Evolutionary conservation across 37 sponge, comb jelly and placozoan species (phyloP).

Genomic region (Haliclona indistincta): DNA sequence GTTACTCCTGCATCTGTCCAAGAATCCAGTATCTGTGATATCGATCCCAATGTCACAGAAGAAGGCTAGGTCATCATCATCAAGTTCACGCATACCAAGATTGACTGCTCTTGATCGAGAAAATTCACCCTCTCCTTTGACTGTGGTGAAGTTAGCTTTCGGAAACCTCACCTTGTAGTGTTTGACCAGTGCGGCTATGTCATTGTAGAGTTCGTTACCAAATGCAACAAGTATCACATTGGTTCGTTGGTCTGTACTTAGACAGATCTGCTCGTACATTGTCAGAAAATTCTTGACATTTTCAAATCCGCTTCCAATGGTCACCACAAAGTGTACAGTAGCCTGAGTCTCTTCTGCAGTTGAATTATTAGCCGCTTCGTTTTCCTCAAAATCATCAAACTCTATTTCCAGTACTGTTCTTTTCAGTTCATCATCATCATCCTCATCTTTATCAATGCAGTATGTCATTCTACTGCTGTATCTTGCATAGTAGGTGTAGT

Average conservation of each 20-base stretch:
- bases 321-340: constrained; percentile 44
- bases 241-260: neutral
- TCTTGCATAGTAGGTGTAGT: too few relatives aligned
- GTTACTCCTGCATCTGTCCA: constrained; percentile 47
- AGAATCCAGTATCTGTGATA: constrained; percentile 31
- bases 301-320: constrained; percentile 39
- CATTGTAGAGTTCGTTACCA: constrained; percentile 40
- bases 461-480: too few relatives aligned
- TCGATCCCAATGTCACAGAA: constrained; percentile 67
- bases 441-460: too few relatives aligned
- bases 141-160: constrained; percentile 22
- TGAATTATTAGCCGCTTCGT: too few relatives aligned
- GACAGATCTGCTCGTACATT: constrained; percentile 49
- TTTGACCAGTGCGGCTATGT: constrained; percentile 6
- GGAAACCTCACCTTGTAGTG: constrained; percentile 29
- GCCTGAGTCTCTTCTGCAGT: neutral
- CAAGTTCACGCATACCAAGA: constrained; percentile 34
- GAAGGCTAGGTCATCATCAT: constrained; percentile 41
- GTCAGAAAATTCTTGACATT: constrained; percentile 51
- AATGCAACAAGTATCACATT: constrained; percentile 30
- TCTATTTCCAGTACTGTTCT: too few relatives aligned
- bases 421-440: too few relatives aligned
- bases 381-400: too few relatives aligned
- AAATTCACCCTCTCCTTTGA: constrained; percentile 48
- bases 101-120: constrained; percentile 47